phyloP scores from a whole-genome alignment of 2,113 vertebrate genomes.

The Miniopterus natalensis region DNA sequence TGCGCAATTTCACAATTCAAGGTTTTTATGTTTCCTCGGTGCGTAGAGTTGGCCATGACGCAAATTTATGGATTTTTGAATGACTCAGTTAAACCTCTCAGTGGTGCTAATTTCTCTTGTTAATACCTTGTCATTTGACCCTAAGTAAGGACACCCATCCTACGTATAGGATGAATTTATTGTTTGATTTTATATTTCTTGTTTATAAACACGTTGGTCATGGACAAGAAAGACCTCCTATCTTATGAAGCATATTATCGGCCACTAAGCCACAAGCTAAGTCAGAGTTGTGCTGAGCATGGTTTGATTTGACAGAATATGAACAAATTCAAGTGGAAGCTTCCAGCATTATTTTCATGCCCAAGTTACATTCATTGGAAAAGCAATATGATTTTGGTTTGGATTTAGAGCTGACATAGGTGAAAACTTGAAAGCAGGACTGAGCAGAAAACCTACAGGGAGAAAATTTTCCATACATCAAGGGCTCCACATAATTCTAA shows the following conservation, averaged over 20 bases:
- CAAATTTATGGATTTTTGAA: not conserved
- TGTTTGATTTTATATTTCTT: not conserved
- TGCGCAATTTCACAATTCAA: not conserved
- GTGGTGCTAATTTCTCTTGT: not conserved
- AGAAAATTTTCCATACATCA: not conserved
- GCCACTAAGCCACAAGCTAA: not conserved
- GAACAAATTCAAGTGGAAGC: not conserved
- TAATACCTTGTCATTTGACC: not conserved
- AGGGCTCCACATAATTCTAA: not conserved
- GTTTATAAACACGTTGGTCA: not conserved
- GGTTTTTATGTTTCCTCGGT: conserved; percentile 17
- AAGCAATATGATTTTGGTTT: not conserved
- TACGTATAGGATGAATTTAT: not conserved
- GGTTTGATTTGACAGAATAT: not conserved
- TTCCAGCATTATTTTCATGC: not conserved
- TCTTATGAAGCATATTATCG: not conserved
- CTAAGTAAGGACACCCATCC: not conserved
- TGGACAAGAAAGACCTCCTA: not conserved
- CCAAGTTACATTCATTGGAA: not conserved
- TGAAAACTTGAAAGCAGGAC: not conserved
- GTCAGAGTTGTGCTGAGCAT: not conserved
- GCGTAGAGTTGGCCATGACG: not conserved
- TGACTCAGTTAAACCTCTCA: not conserved
- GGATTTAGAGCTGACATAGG: not conserved
- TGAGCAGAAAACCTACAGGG: not conserved